Base-by-base conservation (phyloP, 2,888 invertebrate species). In the Tetrapedia diversipes region DNA sequence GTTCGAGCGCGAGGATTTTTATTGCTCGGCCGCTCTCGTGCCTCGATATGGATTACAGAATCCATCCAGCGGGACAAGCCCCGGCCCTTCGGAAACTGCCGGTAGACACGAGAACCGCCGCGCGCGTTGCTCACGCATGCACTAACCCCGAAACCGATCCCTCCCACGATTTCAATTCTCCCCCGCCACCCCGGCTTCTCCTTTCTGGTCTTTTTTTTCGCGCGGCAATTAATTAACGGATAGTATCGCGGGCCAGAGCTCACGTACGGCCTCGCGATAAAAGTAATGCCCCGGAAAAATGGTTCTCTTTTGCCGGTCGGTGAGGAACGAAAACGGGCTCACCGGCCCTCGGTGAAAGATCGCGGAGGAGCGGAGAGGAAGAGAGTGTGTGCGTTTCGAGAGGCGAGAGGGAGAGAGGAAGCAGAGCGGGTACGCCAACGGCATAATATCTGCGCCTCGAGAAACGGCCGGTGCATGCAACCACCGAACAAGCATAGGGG, bases 271-370 rank as follows among this genome's bases (percentile, higher is more conserved):
- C 57, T 56, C 45, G 79, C 85, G 89, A 89, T 89, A 89, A 89
- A 89, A 87, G 86, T 87, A 88, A 88, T 86, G 84, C 86, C 72
- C 82, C 81, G 87, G 86, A 89, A 88, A 87, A 89, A 89, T 86
- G 84, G 83, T 86, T 83, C 86, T 87, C 82, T 80, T 77, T 57
- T 69, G 79, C 65, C 49, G 59, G 63, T 32, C 43, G 56, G 45
- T 56, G 67, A 22, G 34, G 65, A 34, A 47, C 47, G 57, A 22
- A 22, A 53, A 53, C 24, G 47, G 10, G 32, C 32, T n/a, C n/a
- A 32, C 45, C 43, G 45, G 41, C 6, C 19, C 3, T 51, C 41
- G 54, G 65, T n/a, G n/a, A 71, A 67, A 69, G 68, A 74, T 65
- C 69, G 56, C 51, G 63, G 43, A 68, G 41, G 22, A 22, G 63